phyloP scores from a whole-genome alignment of 1,140 invertebrate species.

The Lerema accius region DNA sequence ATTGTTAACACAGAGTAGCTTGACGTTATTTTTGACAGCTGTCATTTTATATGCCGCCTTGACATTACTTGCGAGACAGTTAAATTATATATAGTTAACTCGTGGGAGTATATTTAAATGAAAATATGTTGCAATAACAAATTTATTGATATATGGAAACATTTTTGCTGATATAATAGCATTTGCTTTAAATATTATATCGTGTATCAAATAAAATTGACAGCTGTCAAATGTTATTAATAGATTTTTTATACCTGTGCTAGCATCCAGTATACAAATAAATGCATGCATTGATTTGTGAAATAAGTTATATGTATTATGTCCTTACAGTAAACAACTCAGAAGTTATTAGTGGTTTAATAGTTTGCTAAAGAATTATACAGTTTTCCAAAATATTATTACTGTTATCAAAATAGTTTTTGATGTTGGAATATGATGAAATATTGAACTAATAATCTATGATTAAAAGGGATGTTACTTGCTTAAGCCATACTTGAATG shows the following conservation, averaged over 20 bases:
- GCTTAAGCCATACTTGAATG: too few species aligned
- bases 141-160: too few species aligned
- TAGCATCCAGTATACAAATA: background rate
- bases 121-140: too few species aligned
- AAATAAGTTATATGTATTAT: background rate
- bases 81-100: too few species aligned
- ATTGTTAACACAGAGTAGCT: constrained; percentile 38
- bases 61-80: constrained; percentile 2
- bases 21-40: constrained; percentile 16
- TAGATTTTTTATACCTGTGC: background rate
- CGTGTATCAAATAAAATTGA: background rate
- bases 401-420: background rate
- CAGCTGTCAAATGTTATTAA: background rate
- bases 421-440: background rate
- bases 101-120: too few species aligned
- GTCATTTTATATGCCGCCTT: constrained; percentile 21
- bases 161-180: too few species aligned
- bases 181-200: background rate
- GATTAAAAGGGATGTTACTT: too few species aligned
- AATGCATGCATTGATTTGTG: background rate
- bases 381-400: background rate
- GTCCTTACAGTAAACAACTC: background rate
- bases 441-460: too few species aligned
- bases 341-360: background rate
- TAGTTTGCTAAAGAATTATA: background rate